Evolutionary conservation across 2,888 invertebrate species (phyloP).

Genomic region (Hemithea aestivaria): DNA sequence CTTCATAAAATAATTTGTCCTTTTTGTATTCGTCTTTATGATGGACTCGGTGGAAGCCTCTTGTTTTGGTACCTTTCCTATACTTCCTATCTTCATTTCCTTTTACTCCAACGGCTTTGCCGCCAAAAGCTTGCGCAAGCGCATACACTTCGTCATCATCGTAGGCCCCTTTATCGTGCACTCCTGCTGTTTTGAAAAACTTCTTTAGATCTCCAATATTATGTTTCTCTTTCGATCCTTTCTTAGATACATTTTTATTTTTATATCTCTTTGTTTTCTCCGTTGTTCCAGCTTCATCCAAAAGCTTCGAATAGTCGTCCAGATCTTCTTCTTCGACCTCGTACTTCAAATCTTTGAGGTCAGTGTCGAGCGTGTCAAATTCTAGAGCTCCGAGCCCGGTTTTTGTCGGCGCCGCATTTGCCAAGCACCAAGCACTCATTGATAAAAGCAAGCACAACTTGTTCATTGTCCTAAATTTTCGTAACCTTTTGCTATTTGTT

Average conservation of each 20-base stretch:
- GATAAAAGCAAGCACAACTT: slow-evolving; percentile 48
- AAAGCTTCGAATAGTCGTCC: slow-evolving; percentile 47
- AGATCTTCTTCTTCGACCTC: slow-evolving; percentile 57
- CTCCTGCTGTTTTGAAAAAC: slow-evolving; percentile 46
- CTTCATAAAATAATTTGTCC: slow-evolving; percentile 79
- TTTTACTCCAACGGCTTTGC: slow-evolving; percentile 55
- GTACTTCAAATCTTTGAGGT: slow-evolving; percentile 52
- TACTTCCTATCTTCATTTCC: slow-evolving; percentile 70
- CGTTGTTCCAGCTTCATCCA: slow-evolving; percentile 43
- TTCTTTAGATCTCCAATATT: slow-evolving; percentile 53
- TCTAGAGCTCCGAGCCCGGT: slow-evolving; percentile 42
- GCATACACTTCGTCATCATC: slow-evolving; percentile 65
- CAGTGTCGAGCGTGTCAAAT: slow-evolving; percentile 55
- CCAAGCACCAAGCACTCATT: slow-evolving; percentile 47
- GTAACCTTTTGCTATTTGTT: too few relatives aligned
- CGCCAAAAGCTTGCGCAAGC: slow-evolving; percentile 55
- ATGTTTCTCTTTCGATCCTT: slow-evolving; percentile 48
- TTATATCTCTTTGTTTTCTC: slow-evolving; percentile 41
- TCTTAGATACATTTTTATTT: slow-evolving; percentile 46
- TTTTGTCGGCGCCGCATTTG: slow-evolving; percentile 48
- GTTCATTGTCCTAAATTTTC: slow-evolving; percentile 54
- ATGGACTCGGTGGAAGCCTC: slow-evolving; percentile 78
- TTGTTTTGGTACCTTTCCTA: slow-evolving; percentile 76
- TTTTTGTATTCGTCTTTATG: slow-evolving; percentile 82
- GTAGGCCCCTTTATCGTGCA: slow-evolving; percentile 47